Evolutionary conservation across 2,888 invertebrate species (phyloP).

Genomic region (Papilio demoleus): DNA sequence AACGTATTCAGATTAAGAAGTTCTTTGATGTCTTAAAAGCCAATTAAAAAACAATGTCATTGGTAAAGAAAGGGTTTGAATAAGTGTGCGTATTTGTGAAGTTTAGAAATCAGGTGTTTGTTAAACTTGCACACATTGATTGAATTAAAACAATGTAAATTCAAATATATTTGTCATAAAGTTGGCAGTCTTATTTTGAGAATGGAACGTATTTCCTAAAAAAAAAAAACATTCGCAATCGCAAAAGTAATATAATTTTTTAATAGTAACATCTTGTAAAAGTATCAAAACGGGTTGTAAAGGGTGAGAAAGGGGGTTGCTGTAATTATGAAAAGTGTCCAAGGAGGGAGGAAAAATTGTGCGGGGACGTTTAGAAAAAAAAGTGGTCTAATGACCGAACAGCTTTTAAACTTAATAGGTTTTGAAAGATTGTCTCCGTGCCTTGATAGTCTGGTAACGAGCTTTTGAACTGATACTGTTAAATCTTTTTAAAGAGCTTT

Average conservation of each 20-base stretch:
- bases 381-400: conserved; percentile 77
- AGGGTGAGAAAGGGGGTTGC: conserved; percentile 56
- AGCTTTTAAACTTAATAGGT: conserved; percentile 81
- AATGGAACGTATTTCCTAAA: conserved; percentile 16
- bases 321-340: conserved; percentile 83
- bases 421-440: conserved; percentile 68
- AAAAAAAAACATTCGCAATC: conserved; percentile 44
- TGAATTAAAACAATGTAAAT: not conserved
- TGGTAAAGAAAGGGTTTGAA: not conserved
- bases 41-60: not conserved
- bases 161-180: not conserved
- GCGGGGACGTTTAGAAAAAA: conserved; percentile 71
- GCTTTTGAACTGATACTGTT: conserved; percentile 27
- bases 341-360: conserved; percentile 71
- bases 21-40: not conserved
- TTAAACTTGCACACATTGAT: not conserved
- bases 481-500: conserved; percentile 6
- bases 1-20: conserved; percentile 38
- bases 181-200: not conserved
- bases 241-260: conserved; percentile 60
- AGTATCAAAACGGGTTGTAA: conserved; percentile 53
- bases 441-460: conserved; percentile 36
- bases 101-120: not conserved
- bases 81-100: too few species aligned
- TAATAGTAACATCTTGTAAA: conserved; percentile 77